phyloP scores from a whole-genome alignment of 2,797 vertebrate genomes.

The Danio jaintianensis region DNA sequence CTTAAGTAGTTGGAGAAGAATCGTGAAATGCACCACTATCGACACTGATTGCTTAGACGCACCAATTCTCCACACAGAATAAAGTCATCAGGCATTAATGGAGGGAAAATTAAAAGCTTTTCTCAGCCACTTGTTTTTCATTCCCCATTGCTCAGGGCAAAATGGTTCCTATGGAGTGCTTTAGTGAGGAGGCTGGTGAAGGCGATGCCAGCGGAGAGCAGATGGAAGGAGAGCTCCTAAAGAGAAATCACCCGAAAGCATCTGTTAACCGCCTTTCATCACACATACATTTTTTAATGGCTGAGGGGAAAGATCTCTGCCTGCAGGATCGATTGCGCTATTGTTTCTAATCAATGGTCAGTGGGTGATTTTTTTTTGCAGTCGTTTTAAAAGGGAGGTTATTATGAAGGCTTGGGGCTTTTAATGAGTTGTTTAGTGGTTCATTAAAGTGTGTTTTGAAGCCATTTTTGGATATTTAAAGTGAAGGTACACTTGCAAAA shows the following conservation, averaged over 20 bases:
- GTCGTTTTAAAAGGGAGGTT: not conserved
- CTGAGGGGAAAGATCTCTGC: conserved; percentile 57
- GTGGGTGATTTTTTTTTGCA: conserved; percentile 3
- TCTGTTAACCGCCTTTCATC: conserved; percentile 76
- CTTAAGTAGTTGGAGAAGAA: conserved; percentile 33
- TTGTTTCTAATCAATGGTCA: conserved; percentile 20
- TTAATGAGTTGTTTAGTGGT: not conserved
- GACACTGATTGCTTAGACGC: conserved; percentile 54
- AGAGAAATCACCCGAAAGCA: conserved; percentile 74
- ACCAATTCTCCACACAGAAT: conserved; percentile 54
- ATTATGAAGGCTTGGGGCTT: not conserved
- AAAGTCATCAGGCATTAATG: conserved; percentile 63
- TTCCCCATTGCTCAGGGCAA: conserved; percentile 59
- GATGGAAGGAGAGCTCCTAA: conserved; percentile 75
- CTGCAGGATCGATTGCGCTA: conserved; percentile 39
- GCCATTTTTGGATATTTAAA: no score
- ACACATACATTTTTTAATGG: conserved; percentile 55
- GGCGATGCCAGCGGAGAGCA: conserved; percentile 71
- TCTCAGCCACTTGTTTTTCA: conserved; percentile 54
- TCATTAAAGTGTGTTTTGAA: not conserved
- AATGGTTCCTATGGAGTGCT: conserved; percentile 59
- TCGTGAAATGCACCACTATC: conserved; percentile 45
- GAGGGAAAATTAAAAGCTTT: conserved; percentile 62
- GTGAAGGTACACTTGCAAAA: no score
- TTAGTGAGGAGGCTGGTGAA: conserved; percentile 65